These are phyloP conservation scores for Lapara coniferarum DNA, from an alignment of 2,888 invertebrate species.

Conservation along the genomic window DNA sequence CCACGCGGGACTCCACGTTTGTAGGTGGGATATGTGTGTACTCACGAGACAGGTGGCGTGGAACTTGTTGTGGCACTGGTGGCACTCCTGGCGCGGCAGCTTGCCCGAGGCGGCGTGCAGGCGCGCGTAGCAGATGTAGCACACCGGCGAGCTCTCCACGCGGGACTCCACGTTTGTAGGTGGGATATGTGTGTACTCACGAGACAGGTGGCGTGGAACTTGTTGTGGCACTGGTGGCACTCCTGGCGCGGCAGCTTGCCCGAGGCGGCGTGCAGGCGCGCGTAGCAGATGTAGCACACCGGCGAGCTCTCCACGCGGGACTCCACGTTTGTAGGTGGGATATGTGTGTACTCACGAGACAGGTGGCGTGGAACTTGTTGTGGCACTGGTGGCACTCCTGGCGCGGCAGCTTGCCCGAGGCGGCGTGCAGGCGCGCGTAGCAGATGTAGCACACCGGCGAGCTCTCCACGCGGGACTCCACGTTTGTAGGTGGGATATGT, in stretches of 20 bases:
- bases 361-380: constrained; percentile 97
- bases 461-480: constrained; percentile 94
- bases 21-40: constrained; percentile 7
- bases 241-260: constrained; percentile 92
- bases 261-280: constrained; percentile 91
- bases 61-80: constrained; percentile 97
- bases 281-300: constrained; percentile 98
- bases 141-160: constrained; percentile 96
- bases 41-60: constrained; percentile 96
- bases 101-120: constrained; percentile 92
- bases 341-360: constrained; percentile 87
- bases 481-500: no score
- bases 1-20: no score
- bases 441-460: constrained; percentile 98
- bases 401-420: constrained; percentile 92
- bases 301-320: constrained; percentile 95
- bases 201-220: constrained; percentile 96
- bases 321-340: no score
- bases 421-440: constrained; percentile 93
- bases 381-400: constrained; percentile 94
- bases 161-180: no score
- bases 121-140: constrained; percentile 97
- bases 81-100: constrained; percentile 93
- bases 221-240: constrained; percentile 96
- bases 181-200: constrained; percentile 80